Base-by-base conservation (phyloP, 2,113 vertebrate species). In the Xiphorhynchus elegans region DNA sequence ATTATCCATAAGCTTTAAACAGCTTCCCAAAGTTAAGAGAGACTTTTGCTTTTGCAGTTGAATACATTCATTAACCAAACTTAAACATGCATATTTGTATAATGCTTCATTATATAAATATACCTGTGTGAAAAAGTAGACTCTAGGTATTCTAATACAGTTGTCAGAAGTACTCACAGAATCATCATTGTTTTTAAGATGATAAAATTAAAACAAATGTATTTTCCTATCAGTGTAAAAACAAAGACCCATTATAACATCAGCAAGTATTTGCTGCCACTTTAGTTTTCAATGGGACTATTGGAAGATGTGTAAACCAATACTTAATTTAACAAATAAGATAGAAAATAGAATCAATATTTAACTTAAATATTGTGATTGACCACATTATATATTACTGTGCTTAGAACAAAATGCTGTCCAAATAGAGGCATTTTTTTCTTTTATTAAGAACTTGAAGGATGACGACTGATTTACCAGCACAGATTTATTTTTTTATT, bases 401-500 rank as follows among this genome's bases (percentile, higher is more conserved):
- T 50, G 67, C 17, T 80, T 81, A 75, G 24, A 72, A 90, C 13
- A 90, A 93, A 96, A 76, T 62, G 42, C 13, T 68, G 29, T 85
- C 69, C 26, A 91, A 84, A 68, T 87, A 64, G 42, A 60, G 44
- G 13, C 28, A 75, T 95, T 95, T 93, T 46, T 46, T 21, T 12
- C n/a, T 95, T 89, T 79, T 92, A 81, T 95, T 95, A 92, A 83
- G 73, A 94, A 11, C 79, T 95, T 90, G 95, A 89, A 89, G 59
- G 49, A 82, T 95, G 87, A 96, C 37, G 87, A 96, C 37, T 80
- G 85, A 95, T 95, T 60, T 87, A 88, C 88, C n/a, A 77, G 46
- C 69, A 89, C 37, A 88, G 69, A 83, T 93, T 89, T 93, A 84
- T 91, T 97, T 96, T 92, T 96, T 97, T 95, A 96, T 92, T 93